phyloP scores from a whole-genome alignment of 2,888 invertebrate species.

The Prosopocoilus inquinatus region DNA sequence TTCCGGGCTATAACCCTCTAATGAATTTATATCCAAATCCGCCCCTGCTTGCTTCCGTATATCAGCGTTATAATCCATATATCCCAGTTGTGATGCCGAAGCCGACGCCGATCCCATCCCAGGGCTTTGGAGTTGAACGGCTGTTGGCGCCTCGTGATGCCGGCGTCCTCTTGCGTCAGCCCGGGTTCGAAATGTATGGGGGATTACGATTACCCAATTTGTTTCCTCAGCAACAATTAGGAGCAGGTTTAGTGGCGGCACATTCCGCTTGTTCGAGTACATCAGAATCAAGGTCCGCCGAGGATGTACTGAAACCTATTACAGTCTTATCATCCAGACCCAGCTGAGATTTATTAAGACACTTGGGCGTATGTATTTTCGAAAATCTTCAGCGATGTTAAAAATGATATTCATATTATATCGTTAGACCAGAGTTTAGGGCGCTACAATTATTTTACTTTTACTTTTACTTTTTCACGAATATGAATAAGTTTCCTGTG shows the following conservation, averaged over 20 bases:
- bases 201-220: slow-evolving; percentile 53
- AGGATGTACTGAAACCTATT: slow-evolving; percentile 48
- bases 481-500: too few species aligned
- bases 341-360: too few species aligned
- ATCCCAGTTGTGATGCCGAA: slow-evolving; percentile 51
- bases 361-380: too few species aligned
- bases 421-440: too few species aligned
- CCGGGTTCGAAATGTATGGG: slow-evolving; percentile 53
- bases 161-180: slow-evolving; percentile 51
- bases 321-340: slow-evolving; percentile 40
- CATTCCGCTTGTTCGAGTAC: slow-evolving; percentile 48
- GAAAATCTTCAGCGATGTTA: too few species aligned
- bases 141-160: slow-evolving; percentile 46
- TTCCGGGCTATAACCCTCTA: slow-evolving; percentile 50
- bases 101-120: slow-evolving; percentile 57
- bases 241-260: slow-evolving; percentile 30
- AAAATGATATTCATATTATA: too few species aligned
- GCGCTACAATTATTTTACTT: too few species aligned
- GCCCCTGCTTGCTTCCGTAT: slow-evolving; percentile 63
- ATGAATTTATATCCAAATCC: slow-evolving; percentile 59
- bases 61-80: slow-evolving; percentile 63
- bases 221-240: slow-evolving; percentile 39
- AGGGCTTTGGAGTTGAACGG: slow-evolving; percentile 47
- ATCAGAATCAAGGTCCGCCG: slow-evolving; percentile 33
- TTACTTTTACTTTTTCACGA: too few species aligned